Conservation (phyloP, 2,888 invertebrate genomes). For the Macrosiphum euphorbiae region DNA sequence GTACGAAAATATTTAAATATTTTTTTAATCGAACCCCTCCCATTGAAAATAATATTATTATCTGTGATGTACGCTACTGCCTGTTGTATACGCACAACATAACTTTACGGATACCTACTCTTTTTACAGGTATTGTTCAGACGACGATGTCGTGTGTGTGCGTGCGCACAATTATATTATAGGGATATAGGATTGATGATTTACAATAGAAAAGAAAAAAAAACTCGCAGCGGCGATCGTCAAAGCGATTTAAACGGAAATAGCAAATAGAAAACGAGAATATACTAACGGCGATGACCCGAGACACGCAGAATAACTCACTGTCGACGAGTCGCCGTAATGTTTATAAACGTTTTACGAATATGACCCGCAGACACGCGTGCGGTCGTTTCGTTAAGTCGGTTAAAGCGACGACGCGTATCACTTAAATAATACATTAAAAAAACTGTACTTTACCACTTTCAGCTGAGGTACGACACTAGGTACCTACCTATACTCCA, state of each 20-base stretch:
- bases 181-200: background rate
- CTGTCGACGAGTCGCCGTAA: background rate
- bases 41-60: too few relatives aligned
- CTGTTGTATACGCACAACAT: background rate
- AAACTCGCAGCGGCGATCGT: background rate
- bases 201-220: background rate
- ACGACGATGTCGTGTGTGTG: too few relatives aligned
- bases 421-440: background rate
- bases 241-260: slow-evolving; percentile 24
- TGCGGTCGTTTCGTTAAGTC: slow-evolving; percentile 15
- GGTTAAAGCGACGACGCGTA: slow-evolving; percentile 6
- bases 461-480: too few relatives aligned
- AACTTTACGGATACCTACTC: background rate
- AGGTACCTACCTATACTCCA: too few relatives aligned
- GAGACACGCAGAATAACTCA: background rate
- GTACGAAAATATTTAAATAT: too few relatives aligned
- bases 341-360: slow-evolving; percentile 10
- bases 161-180: background rate
- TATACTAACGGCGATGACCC: background rate
- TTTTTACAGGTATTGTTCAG: background rate
- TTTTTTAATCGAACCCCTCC: too few relatives aligned
- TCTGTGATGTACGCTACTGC: too few relatives aligned
- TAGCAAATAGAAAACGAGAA: slow-evolving; percentile 33
- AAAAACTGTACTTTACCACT: background rate
- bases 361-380: background rate